Conservation (phyloP, 2,113 vertebrate species). For the Rattus rattus region DNA sequence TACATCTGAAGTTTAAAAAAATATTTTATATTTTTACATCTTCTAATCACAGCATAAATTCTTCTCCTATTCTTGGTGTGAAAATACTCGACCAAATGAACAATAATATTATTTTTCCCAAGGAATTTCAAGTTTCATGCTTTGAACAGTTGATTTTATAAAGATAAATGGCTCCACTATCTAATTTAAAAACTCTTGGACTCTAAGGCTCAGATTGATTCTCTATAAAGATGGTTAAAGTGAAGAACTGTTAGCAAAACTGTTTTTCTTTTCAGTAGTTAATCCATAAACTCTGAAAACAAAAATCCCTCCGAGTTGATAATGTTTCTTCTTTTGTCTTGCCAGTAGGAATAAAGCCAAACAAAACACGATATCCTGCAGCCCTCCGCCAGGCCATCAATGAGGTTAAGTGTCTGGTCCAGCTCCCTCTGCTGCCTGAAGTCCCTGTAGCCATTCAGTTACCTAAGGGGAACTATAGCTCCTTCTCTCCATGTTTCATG, state of each 20-base stretch:
- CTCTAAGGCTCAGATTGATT: conserved; percentile 44
- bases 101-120: conserved; percentile 22
- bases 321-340: neutral
- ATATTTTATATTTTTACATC: neutral
- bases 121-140: conserved; percentile 32
- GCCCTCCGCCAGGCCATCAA: conserved; percentile 36
- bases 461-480: neutral
- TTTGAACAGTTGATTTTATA: conserved; percentile 25
- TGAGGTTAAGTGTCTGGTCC: conserved; percentile 7
- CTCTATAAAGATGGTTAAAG: conserved; percentile 45
- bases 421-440: conserved; percentile 33
- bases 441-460: conserved; percentile 43
- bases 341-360: conserved; percentile 63
- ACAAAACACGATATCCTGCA: conserved; percentile 46
- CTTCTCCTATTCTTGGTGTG: neutral
- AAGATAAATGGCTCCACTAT: conserved; percentile 48
- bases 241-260: conserved; percentile 70
- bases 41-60: neutral
- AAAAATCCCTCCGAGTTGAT: conserved; percentile 55
- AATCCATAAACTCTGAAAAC: conserved; percentile 57
- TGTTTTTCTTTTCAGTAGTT: conserved; percentile 64
- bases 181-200: conserved; percentile 55
- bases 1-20: neutral
- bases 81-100: conserved; percentile 12
- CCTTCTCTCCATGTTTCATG: conserved; percentile 48